Evolutionary conservation across 2,797 vertebrate genomes (phyloP).

Genomic region (Xenops minutus): DNA sequence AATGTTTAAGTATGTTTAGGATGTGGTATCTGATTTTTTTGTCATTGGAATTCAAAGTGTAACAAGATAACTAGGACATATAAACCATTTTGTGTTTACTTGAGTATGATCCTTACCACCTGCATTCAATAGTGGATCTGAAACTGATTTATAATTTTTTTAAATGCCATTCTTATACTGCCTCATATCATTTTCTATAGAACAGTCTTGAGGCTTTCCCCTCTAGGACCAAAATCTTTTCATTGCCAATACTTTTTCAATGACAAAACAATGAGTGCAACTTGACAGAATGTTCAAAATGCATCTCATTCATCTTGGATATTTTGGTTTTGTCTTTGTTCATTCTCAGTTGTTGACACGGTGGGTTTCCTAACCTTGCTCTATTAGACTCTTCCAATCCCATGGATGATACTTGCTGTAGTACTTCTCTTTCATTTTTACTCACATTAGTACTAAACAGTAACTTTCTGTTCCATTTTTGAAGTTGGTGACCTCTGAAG

Average conservation of each 20-base stretch:
- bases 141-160: not conserved
- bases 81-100: not conserved
- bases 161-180: not conserved
- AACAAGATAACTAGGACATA: not conserved
- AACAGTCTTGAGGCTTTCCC: not conserved
- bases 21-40: not conserved
- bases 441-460: not conserved
- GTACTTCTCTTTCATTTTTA: constrained; percentile 17
- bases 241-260: not conserved
- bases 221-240: not conserved
- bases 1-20: not conserved
- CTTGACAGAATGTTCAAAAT: not conserved
- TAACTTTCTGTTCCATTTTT: constrained; percentile 43
- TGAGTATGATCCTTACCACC: not conserved
- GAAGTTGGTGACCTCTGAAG: constrained; percentile 69
- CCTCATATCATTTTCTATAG: not conserved
- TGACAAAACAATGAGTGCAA: not conserved
- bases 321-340: not conserved
- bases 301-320: not conserved
- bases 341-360: not conserved
- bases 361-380: not conserved
- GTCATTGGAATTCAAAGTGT: not conserved
- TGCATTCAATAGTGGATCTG: not conserved
- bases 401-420: not conserved
- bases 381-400: not conserved